phyloP scores from a whole-genome alignment of 35 echinoderm and acorn worm genomes.

The Anneissia japonica region DNA sequence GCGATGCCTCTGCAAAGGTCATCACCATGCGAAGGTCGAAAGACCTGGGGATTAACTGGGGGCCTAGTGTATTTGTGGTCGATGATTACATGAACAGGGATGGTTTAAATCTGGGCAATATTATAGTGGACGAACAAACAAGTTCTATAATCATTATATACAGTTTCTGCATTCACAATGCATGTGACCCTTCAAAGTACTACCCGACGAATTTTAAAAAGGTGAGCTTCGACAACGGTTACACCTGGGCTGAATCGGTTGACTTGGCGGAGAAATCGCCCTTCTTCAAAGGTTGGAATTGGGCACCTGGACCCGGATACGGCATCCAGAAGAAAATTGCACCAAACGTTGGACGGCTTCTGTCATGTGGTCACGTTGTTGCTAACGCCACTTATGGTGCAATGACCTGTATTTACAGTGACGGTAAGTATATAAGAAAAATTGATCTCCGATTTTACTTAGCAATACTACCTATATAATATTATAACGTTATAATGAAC shows the following conservation, averaged over 20 bases:
- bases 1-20: constrained; percentile 11
- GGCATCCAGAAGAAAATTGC: constrained; percentile 71
- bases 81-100: constrained; percentile 46
- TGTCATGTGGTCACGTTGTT: constrained; percentile 63
- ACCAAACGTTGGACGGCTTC: constrained; percentile 59
- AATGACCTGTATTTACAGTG: constrained; percentile 70
- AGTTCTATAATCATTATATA: constrained; percentile 50
- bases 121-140: constrained; percentile 43
- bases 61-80: constrained; percentile 15
- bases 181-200: no score
- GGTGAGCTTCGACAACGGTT: constrained; percentile 46
- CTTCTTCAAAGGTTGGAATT: constrained; percentile 11
- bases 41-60: constrained; percentile 33
- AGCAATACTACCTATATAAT: not conserved
- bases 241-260: constrained; percentile 53
- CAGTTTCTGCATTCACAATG: constrained; percentile 49
- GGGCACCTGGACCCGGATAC: constrained; percentile 77
- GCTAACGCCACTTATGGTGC: constrained; percentile 2
- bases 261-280: constrained; percentile 38
- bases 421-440: constrained; percentile 41
- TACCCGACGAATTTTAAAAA: no score
- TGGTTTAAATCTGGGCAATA: constrained; percentile 64
- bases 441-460: not conserved
- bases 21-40: constrained; percentile 4
- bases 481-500: not conserved